These are phyloP conservation scores for Macroglossus sobrinus DNA, from an alignment of 2,113 vertebrate genomes.

Conservation along the genomic window DNA sequence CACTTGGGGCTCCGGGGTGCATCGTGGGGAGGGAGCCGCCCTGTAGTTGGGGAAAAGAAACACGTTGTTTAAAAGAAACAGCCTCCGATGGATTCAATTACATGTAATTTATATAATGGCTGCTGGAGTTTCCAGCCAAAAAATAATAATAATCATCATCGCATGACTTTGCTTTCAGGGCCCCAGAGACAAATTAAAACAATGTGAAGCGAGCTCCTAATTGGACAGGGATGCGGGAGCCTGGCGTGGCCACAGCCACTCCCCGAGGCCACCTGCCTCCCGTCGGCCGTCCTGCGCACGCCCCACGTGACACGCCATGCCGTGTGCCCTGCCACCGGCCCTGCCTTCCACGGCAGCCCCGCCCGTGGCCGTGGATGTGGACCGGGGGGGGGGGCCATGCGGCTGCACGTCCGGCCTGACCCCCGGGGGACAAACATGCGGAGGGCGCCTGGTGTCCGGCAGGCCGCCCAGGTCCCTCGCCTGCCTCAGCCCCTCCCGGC, in stretches of 20 bases:
- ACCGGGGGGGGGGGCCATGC: rapidly evolving
- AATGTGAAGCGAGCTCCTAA: neutral
- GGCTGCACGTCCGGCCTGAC: neutral
- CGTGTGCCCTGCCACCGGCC: neutral
- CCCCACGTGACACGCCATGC: too few species aligned
- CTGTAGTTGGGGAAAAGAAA: neutral
- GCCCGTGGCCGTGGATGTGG: rapidly evolving
- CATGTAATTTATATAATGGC: slow-evolving; percentile 57
- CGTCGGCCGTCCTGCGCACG: rapidly evolving
- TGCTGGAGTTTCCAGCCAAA: slow-evolving; percentile 41
- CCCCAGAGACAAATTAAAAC: slow-evolving; percentile 49
- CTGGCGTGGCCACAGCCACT: neutral
- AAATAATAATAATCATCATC: slow-evolving; percentile 44
- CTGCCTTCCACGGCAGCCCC: neutral
- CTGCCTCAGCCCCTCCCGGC: neutral
- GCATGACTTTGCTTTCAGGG: slow-evolving; percentile 49
- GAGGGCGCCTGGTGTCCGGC: neutral
- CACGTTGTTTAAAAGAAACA: slow-evolving; percentile 26
- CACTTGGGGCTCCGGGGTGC: neutral
- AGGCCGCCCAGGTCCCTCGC: neutral
- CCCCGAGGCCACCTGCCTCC: neutral
- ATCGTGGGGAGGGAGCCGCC: neutral
- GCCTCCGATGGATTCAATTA: slow-evolving; percentile 37
- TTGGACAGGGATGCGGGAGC: neutral
- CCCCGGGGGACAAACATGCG: neutral